These are phyloP conservation scores for Gymnarchus niloticus DNA, from an alignment of 2,113 vertebrate species.

Conservation along the genomic window DNA sequence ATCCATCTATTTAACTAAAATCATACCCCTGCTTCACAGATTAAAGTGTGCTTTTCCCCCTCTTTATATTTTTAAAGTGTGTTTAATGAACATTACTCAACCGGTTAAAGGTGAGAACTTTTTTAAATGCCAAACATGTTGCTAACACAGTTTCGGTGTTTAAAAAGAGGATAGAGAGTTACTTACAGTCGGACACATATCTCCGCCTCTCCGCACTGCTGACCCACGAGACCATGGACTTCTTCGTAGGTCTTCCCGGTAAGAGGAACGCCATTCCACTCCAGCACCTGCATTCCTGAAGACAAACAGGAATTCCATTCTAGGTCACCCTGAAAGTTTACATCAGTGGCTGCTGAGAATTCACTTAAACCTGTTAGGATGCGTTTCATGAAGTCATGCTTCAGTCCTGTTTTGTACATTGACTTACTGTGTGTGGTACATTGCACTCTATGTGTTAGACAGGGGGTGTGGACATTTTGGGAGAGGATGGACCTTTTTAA, in stretches of 20 bases:
- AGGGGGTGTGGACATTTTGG: too few relatives aligned
- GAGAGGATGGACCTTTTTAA: neutral
- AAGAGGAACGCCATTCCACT: slow-evolving; percentile 90
- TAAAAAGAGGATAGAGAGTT: slow-evolving; percentile 61
- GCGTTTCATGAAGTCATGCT: neutral
- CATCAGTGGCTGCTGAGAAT: neutral
- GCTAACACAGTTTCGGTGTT: neutral
- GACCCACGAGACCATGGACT: slow-evolving; percentile 84
- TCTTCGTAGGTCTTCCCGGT: slow-evolving; percentile 95
- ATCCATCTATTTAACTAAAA: neutral
- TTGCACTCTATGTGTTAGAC: too few relatives aligned
- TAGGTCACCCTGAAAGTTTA: neutral
- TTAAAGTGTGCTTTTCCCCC: neutral
- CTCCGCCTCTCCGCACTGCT: slow-evolving; percentile 92
- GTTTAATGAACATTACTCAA: neutral
- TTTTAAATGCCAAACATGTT: neutral
- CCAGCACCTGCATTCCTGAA: slow-evolving; percentile 96
- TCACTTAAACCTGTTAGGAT: neutral
- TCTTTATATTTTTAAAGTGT: neutral
- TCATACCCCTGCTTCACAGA: neutral
- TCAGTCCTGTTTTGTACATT: neutral
- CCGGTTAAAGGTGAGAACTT: neutral
- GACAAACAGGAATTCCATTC: slow-evolving; percentile 22
- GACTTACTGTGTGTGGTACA: too few relatives aligned
- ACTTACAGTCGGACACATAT: slow-evolving; percentile 99